phyloP scores from a whole-genome alignment of 2,113 vertebrate species.

The Dendropsophus ebraccatus region DNA sequence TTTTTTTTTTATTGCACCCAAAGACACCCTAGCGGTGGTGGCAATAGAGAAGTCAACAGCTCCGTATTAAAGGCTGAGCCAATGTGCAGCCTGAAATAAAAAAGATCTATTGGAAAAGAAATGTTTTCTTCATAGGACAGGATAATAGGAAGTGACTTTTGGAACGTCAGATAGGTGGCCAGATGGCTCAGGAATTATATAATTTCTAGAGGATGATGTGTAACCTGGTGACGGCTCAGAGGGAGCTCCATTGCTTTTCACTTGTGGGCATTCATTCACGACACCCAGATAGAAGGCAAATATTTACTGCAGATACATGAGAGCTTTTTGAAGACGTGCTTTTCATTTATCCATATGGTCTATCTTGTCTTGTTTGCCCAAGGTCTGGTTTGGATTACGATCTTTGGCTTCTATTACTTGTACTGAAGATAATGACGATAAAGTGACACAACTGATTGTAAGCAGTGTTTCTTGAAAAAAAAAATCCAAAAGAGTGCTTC shows the following conservation, averaged over 20 bases:
- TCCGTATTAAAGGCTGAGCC: too few species aligned
- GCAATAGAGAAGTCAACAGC: too few species aligned
- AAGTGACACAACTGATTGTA: background rate
- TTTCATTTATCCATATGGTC: background rate
- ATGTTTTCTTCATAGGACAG: background rate
- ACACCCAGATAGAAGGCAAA: constrained; percentile 15
- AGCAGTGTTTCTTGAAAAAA: too few species aligned
- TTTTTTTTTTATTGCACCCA: too few species aligned
- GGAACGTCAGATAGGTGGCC: background rate
- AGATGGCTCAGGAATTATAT: constrained; percentile 26
- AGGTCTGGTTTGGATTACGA: background rate
- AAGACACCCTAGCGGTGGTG: too few species aligned
- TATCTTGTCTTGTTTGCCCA: background rate
- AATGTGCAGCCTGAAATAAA: too few species aligned
- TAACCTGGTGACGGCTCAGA: constrained; percentile 25
- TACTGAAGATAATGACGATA: background rate
- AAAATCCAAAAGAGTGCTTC: too few species aligned
- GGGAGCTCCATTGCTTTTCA: background rate
- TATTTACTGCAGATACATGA: constrained; percentile 49
- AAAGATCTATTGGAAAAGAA: background rate
- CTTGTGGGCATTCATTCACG: background rate
- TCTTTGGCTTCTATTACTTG: background rate
- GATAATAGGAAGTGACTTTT: background rate
- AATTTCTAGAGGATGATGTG: constrained; percentile 13
- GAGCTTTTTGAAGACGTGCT: constrained; percentile 4